These are phyloP conservation scores for Mesochorus sp. DNA, from an alignment of 2,888 invertebrate genomes.

Conservation along the genomic window DNA sequence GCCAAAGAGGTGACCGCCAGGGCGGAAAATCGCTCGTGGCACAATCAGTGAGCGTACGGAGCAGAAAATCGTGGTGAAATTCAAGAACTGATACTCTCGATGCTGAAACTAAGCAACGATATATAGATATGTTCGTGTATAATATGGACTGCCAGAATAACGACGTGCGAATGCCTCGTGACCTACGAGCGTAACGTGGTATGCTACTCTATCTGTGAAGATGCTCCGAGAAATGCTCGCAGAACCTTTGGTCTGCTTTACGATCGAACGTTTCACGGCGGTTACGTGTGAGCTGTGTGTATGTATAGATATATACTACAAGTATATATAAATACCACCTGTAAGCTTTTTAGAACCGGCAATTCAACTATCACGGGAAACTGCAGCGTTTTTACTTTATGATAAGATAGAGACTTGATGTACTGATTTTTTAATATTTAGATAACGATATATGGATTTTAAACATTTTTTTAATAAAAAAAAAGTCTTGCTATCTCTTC, in stretches of 20 bases:
- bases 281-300: constrained; percentile 48
- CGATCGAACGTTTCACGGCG: constrained; percentile 57
- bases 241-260: constrained; percentile 50
- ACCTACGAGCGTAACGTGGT: constrained; percentile 79
- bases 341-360: constrained; percentile 5
- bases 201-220: constrained; percentile 71
- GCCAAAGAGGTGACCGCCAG: constrained; percentile 68
- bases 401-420: not conserved
- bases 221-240: constrained; percentile 48
- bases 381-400: not conserved
- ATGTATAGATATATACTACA: constrained; percentile 8
- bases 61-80: constrained; percentile 76
- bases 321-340: constrained; percentile 17
- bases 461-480: too few species aligned
- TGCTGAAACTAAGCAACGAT: constrained; percentile 19
- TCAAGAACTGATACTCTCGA: constrained; percentile 59
- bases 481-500: too few species aligned
- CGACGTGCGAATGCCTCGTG: constrained; percentile 77
- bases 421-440: too few species aligned
- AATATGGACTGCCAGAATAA: constrained; percentile 46
- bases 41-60: constrained; percentile 76
- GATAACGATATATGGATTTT: too few species aligned
- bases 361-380: constrained; percentile 17
- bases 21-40: constrained; percentile 77
- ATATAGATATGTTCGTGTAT: constrained; percentile 9